Evolutionary conservation across 1,140 invertebrate genomes (phyloP).

Genomic region (Diorhabda elongata): DNA sequence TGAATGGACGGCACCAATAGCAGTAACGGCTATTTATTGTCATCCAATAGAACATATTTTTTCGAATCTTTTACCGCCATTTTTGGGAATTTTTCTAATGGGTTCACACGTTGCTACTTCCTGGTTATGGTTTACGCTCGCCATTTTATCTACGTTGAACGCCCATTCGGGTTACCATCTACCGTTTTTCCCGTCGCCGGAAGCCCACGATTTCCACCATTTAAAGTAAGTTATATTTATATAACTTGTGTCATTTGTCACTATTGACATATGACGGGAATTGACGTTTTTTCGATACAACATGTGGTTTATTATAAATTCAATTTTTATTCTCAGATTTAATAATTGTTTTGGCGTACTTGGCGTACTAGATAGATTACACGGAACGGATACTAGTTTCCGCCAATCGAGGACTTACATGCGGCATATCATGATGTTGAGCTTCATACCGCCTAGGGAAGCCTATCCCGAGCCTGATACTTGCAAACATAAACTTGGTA

Average conservation of each 20-base stretch:
- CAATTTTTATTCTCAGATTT: conserved; percentile 56
- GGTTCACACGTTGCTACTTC: conserved; percentile 78
- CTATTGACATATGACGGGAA: background rate
- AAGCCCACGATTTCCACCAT: conserved; percentile 89
- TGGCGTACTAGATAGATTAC: conserved; percentile 77
- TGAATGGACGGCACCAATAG: conserved; percentile 81
- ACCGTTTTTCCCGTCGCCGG: conserved; percentile 84
- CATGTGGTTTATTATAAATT: background rate
- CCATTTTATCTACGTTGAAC: conserved; percentile 76
- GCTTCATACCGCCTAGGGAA: conserved; percentile 68
- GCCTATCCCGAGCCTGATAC: conserved; percentile 66
- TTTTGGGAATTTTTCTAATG: conserved; percentile 75
- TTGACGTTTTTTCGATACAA: background rate
- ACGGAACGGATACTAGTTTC: conserved; percentile 79
- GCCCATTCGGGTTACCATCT: conserved; percentile 87
- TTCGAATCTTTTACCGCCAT: conserved; percentile 75
- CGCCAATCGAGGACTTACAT: conserved; percentile 67
- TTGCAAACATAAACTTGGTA: conserved; percentile 43
- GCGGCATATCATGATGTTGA: conserved; percentile 78
- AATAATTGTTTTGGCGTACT: conserved; percentile 84
- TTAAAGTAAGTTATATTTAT: conserved; percentile 61
- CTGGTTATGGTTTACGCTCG: conserved; percentile 80
- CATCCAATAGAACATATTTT: conserved; percentile 84
- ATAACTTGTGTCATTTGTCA: background rate
- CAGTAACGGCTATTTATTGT: conserved; percentile 79